phyloP scores from a whole-genome alignment of 2,888 invertebrate genomes.

The Macaria liturata region DNA sequence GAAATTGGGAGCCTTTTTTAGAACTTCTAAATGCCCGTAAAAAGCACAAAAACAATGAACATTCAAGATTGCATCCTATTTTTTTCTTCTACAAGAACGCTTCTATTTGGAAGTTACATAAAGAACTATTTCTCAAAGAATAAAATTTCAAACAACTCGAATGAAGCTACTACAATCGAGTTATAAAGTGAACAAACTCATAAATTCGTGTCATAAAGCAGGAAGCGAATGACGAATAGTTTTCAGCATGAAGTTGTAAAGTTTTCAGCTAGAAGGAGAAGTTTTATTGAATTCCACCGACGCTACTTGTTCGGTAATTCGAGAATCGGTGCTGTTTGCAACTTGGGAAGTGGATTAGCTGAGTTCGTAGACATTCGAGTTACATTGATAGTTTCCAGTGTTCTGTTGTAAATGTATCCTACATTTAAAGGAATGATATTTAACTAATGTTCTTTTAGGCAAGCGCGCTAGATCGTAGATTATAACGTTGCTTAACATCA shows the following conservation, averaged over 20 bases:
- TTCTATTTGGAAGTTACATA: no score
- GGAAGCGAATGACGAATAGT: slow-evolving; percentile 23
- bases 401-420: no score
- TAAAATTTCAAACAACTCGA: background rate
- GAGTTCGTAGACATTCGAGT: background rate
- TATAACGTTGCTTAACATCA: no score
- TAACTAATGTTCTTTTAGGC: no score
- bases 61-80: no score
- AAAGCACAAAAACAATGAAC: no score
- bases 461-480: no score
- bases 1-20: no score
- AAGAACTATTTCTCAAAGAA: no score
- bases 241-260: slow-evolving; percentile 8
- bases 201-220: slow-evolving; percentile 19
- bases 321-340: slow-evolving; percentile 9
- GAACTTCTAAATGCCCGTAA: no score
- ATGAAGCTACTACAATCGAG: slow-evolving; percentile 2
- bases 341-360: slow-evolving; percentile 1
- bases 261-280: slow-evolving; percentile 6
- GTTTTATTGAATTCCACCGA: slow-evolving; percentile 19
- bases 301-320: slow-evolving; percentile 11
- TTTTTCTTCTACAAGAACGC: no score
- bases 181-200: slow-evolving; percentile 20
- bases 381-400: background rate
- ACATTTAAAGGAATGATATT: no score